phyloP scores from a whole-genome alignment of 2,113 vertebrate species.

The Oryzias woworae region DNA sequence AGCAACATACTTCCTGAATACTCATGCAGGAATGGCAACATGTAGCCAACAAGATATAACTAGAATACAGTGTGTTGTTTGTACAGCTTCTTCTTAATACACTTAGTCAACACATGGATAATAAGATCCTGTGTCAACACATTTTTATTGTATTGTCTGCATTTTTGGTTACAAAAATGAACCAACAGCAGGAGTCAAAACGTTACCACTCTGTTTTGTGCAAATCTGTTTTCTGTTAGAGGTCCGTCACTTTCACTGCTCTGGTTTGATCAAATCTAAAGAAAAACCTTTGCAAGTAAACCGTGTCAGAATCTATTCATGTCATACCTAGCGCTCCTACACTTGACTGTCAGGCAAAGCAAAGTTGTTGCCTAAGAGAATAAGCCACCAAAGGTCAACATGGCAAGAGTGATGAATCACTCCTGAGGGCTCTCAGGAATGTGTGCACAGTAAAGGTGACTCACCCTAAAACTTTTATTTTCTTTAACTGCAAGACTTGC shows the following conservation, averaged over 20 bases:
- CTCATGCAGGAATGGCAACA: too few species aligned
- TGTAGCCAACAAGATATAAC: too few species aligned
- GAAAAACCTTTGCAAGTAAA: not conserved
- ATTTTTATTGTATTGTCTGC: too few species aligned
- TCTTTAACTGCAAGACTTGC: not conserved
- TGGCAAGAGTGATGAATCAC: constrained; percentile 33
- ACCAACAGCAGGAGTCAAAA: not conserved
- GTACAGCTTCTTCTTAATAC: too few species aligned
- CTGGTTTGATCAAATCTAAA: constrained; percentile 5
- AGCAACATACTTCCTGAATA: too few species aligned
- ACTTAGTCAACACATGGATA: too few species aligned
- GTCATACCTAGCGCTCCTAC: constrained; percentile 14
- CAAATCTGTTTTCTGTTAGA: not conserved
- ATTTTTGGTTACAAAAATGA: too few species aligned
- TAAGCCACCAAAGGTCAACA: constrained; percentile 40
- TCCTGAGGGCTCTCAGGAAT: not conserved
- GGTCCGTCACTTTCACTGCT: constrained; percentile 14
- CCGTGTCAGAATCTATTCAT: constrained; percentile 9
- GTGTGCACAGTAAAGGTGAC: not conserved
- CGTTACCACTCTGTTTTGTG: not conserved
- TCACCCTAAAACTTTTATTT: constrained; percentile 9
- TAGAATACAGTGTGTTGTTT: too few species aligned
- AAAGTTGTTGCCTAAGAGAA: constrained; percentile 12
- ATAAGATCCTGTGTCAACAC: too few species aligned
- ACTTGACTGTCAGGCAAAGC: constrained; percentile 7